A percentile compares a stretch with the other conserved stretches of the same genome.
Evolutionary conservation across 2,888 invertebrate genomes (phyloP).

Genomic region (Heliconius erato): DNA sequence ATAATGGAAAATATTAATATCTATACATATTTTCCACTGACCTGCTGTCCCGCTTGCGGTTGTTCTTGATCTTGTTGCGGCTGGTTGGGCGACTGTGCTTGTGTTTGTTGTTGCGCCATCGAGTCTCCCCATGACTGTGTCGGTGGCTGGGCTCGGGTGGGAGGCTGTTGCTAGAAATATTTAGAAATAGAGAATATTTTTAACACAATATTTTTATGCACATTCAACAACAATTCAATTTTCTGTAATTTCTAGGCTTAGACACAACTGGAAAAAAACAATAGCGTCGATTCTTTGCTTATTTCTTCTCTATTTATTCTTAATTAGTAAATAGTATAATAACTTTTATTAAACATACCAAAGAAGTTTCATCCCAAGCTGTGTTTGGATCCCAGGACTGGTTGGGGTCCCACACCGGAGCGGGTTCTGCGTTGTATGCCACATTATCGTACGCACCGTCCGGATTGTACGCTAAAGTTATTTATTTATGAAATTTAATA

Average conservation of each 20-base stretch:
- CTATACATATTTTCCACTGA: background rate
- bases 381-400: slow-evolving; percentile 81
- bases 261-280: too few relatives aligned
- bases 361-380: slow-evolving; percentile 66
- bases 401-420: slow-evolving; percentile 85
- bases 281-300: too few relatives aligned
- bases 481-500: background rate
- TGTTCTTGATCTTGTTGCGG: slow-evolving; percentile 42
- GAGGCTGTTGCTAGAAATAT: slow-evolving; percentile 43
- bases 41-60: slow-evolving; percentile 35
- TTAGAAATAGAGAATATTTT: too few relatives aligned
- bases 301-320: too few relatives aligned
- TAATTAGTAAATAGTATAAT: background rate
- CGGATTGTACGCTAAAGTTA: slow-evolving; percentile 69
- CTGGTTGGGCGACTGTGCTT: slow-evolving; percentile 49
- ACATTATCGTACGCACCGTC: slow-evolving; percentile 81
- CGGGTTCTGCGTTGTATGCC: slow-evolving; percentile 78
- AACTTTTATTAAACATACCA: slow-evolving; percentile 39
- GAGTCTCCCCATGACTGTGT: slow-evolving; percentile 45
- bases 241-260: too few relatives aligned
- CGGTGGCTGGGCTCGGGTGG: slow-evolving; percentile 22
- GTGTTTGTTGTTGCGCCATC: slow-evolving; percentile 38
- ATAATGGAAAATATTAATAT: too few relatives aligned
- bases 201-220: too few relatives aligned
- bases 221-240: too few relatives aligned